Evolutionary conservation across 2,888 invertebrate genomes (phyloP), one percentile per base, ranked within the genome.

Genomic region (Caenorhabditis uteleia): DNA sequence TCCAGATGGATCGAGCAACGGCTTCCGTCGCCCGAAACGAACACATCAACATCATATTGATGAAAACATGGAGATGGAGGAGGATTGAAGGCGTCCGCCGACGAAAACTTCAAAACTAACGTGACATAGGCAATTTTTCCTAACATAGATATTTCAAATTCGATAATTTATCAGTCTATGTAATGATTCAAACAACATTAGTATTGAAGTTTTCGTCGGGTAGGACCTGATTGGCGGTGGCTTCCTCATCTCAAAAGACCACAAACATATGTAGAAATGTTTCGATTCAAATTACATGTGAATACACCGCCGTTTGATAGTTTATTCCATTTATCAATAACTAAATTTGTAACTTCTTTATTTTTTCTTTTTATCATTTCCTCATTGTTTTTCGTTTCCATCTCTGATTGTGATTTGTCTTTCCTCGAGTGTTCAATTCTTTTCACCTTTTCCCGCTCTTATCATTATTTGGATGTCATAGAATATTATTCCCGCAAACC

Each of bases 41-140:
- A 1, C 44, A 8, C n/a, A 20, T 12, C 44, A 33, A 12, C 56
- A 62, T 48, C 46, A 50, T 21, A 21, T 48, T 18, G 71, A 71
- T 46, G 71, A 58, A 33, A 60, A 71, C 36, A 66, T 71, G 68
- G 71, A 71, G 46, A 65, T 65, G 60, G 70, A 70, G 44, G 70
- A 70, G 44, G 67, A 64, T 58, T 68, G 54, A 62, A 62, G 62
- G 62, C 53, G 62, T 56, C 62, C 53, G 34, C 62, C 62, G 56
- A 25, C 62, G 50, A 61, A 57, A 49, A 55, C 58, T 49, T 39
- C 64, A 49, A 54, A 47, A 50, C 40, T 64, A 31, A 46, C n/a
- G 14, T 45, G 44, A 46, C 20, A 33, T 21, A 25, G 21, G 18
- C 42, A 12, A 46, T 26, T 45, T 48, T 44, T 14, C 26, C 14